These are phyloP conservation scores for cattle (Bos taurus) DNA, from an alignment of 2,113 vertebrate species.

Conservation along the genomic window ARS-UCD2.0 NC_037328.1:105777001-105777500, in stretches of 20 bases:
- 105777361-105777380: neutral
- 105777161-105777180: neutral
- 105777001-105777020: neutral
- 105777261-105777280: too few species aligned
- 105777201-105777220: too few species aligned
- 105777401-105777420: neutral
- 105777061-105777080: constrained; percentile 3
- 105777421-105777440: neutral
- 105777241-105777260: too few species aligned
- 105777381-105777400: neutral
- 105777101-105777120: neutral
- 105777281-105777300: neutral
- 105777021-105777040: neutral
- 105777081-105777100: constrained; percentile 6
- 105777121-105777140: neutral
- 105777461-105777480: neutral
- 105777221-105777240: too few species aligned
- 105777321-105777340: neutral
- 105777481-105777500: neutral
- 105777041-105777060: neutral
- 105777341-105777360: neutral
- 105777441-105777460: neutral
- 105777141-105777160: neutral
- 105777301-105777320: neutral
- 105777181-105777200: neutral